These are phyloP conservation scores for Aphidoletes aphidimyza DNA, from an alignment of 2,888 invertebrate genomes.

Conservation along the genomic window DNA sequence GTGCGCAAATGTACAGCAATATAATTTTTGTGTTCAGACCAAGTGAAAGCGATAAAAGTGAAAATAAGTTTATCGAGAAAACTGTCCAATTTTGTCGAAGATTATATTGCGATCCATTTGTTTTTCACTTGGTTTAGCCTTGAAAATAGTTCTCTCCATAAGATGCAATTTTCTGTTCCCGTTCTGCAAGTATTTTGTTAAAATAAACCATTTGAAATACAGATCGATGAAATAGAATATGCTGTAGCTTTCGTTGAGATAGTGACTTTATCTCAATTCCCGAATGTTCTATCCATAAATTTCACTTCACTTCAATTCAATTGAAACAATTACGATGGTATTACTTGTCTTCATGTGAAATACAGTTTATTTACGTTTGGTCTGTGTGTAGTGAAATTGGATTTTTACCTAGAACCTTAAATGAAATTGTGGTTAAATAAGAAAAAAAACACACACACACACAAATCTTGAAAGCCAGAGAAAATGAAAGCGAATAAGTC, in stretches of 20 bases:
- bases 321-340: conserved; percentile 1
- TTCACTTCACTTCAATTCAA: neutral
- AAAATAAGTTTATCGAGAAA: too few species aligned
- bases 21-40: too few species aligned
- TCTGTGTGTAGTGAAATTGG: neutral
- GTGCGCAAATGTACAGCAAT: too few species aligned
- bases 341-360: neutral
- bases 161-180: too few species aligned
- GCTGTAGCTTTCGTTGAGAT: neutral
- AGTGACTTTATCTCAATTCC: neutral
- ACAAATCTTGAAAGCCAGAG: neutral
- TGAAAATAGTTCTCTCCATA: too few species aligned
- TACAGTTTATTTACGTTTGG: neutral
- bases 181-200: neutral
- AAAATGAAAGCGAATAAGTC: neutral
- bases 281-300: conserved; percentile 1
- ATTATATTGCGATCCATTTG: too few species aligned
- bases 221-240: neutral
- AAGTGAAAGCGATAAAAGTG: too few species aligned
- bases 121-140: too few species aligned
- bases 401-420: neutral
- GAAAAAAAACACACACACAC: neutral
- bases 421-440: conserved; percentile 23
- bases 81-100: conserved; percentile 1
- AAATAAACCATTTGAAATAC: neutral